Conservation (phyloP, 1,140 invertebrate species). For the Heliconius melpomene region DNA sequence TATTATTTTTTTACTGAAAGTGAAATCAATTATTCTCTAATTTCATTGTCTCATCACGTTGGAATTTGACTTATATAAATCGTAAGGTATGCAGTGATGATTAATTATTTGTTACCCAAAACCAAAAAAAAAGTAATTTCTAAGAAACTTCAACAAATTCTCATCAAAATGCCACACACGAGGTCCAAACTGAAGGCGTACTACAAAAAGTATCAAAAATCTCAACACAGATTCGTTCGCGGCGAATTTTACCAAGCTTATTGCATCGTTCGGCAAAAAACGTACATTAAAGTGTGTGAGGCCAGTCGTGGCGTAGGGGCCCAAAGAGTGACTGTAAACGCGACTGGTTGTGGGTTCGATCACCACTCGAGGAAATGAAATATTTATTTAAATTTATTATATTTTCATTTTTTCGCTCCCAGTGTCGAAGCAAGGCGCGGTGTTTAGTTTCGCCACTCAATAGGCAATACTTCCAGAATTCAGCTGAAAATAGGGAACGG, state of each 20-base stretch:
- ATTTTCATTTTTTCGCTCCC: no score
- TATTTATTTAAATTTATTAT: no score
- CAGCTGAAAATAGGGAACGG: no score
- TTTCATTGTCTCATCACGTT: background rate
- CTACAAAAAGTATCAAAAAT: constrained; percentile 9
- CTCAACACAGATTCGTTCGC: background rate
- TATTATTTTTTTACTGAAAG: no score
- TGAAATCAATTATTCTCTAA: no score
- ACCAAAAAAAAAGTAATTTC: background rate
- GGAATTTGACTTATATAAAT: background rate
- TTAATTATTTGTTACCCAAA: background rate
- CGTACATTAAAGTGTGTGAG: background rate
- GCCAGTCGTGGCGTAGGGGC: no score
- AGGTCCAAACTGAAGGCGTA: background rate
- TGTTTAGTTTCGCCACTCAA: no score
- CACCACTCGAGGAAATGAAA: no score
- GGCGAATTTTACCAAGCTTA: constrained; percentile 12
- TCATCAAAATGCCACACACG: constrained; percentile 12
- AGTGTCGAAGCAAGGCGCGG: no score
- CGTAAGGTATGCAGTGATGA: background rate
- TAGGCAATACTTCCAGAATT: no score
- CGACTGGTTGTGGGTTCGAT: no score
- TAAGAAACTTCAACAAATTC: background rate
- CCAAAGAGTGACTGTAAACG: no score
- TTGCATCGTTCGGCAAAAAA: constrained; percentile 19